These are phyloP conservation scores for Archaeoteleia sp. DNA, from an alignment of 2,888 invertebrate species.

Conservation along the genomic window DNA sequence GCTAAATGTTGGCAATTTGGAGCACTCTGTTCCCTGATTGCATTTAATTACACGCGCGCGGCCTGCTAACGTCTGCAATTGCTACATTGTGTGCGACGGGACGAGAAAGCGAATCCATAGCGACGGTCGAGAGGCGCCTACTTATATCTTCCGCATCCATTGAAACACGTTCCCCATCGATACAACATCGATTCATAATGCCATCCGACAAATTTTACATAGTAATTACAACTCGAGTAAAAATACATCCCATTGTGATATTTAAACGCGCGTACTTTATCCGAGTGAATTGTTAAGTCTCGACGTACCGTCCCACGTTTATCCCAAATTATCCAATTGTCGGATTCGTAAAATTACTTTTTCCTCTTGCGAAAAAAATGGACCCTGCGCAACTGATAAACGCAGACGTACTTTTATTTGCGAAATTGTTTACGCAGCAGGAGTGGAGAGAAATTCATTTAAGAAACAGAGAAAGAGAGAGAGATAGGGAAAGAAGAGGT, in stretches of 20 bases:
- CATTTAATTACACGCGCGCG: constrained; percentile 73
- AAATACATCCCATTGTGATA: constrained; percentile 35
- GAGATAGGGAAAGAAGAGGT: constrained; percentile 1
- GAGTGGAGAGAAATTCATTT: constrained; percentile 12
- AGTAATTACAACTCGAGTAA: constrained; percentile 39
- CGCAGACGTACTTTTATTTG: no score
- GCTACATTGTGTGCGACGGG: constrained; percentile 65
- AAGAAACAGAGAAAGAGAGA: neutral
- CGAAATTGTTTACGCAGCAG: no score
- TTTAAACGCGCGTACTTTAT: constrained; percentile 35
- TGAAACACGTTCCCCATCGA: constrained; percentile 25
- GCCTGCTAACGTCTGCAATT: constrained; percentile 65
- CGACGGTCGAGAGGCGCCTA: constrained; percentile 31
- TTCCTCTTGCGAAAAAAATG: neutral
- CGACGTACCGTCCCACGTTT: constrained; percentile 34
- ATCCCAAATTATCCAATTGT: constrained; percentile 31
- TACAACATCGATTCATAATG: constrained; percentile 39
- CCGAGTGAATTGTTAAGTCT: constrained; percentile 36
- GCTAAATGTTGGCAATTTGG: constrained; percentile 70
- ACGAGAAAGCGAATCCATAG: constrained; percentile 52
- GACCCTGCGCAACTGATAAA: neutral
- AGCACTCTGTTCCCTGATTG: constrained; percentile 72
- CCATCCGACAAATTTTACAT: constrained; percentile 27
- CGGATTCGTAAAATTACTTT: constrained; percentile 27
- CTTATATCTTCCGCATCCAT: constrained; percentile 26